Base-by-base conservation (phyloP, 2,797 vertebrate genomes). In the Spinus olivaceus region DNA sequence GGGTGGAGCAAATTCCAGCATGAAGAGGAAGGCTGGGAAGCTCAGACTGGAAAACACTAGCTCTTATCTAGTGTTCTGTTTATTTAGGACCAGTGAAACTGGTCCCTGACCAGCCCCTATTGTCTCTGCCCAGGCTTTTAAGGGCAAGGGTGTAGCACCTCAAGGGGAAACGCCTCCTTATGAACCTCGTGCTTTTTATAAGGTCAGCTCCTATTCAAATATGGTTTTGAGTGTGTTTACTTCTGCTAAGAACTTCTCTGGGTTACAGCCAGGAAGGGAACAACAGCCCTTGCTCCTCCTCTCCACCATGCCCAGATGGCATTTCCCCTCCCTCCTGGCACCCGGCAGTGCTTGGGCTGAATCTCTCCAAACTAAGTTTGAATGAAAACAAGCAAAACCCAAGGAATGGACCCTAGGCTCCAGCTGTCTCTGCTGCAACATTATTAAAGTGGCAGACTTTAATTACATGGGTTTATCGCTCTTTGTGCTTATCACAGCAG, bases 391-490 rank as follows among this genome's bases (percentile, higher is more conserved):
- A 66, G 51, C 37, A 11, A 86, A 90, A 63, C 14, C 24, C 49
- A 80, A 72, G 71, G 41, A 5, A 2, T 5, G 39, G 81, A 44
- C 35, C 16, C 51, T 56, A 51, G 64, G 77, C 37, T 78, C 24
- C 81, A 67, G 53, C 67, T 81, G 64, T 33, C 91, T 76, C 73
- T 53, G 51, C 54, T 63, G 71, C 49, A 66, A 23, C 0, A 0
- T 53, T 91, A 77, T 95, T 82, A 53, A 15, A 80, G 32, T 8
- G 0, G 81, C 80, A 94, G 94, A 81, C 89, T 94, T 92, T 93
- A 94, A 95, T 95, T 93, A 95, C 2, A 6, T 35, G 46, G 37
- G 18, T 94, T 95, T 91, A 89, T 92, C 22, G 2, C 53, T 89
- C 81, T 88, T 84, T 87, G 67, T 77, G 71, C 87, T 94, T 86